These are phyloP conservation scores for Novumbra hubbsi DNA, from an alignment of 2,797 vertebrate species.

Conservation along the genomic window DNA sequence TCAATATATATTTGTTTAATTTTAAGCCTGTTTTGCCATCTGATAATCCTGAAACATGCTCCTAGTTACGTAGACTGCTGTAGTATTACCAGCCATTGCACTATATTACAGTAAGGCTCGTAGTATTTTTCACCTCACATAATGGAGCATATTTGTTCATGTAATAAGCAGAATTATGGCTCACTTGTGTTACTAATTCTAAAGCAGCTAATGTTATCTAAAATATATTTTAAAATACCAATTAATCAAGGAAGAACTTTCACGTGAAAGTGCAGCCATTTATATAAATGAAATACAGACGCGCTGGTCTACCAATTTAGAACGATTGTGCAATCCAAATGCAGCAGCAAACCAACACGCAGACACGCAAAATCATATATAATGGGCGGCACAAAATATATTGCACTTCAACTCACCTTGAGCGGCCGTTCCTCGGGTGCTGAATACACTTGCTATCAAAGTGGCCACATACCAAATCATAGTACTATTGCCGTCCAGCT, in stretches of 20 bases:
- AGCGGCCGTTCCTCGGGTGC: slow-evolving; percentile 78
- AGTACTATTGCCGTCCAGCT: slow-evolving; percentile 90
- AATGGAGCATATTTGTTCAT: neutral
- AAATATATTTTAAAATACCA: slow-evolving; percentile 7
- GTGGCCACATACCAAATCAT: slow-evolving; percentile 98
- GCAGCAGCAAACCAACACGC: slow-evolving; percentile 39
- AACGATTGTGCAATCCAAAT: slow-evolving; percentile 31
- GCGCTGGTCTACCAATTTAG: slow-evolving; percentile 35
- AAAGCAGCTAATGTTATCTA: neutral
- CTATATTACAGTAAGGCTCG: neutral
- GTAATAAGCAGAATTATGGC: neutral
- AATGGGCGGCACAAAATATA: slow-evolving; percentile 58
- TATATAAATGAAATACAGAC: slow-evolving; percentile 52
- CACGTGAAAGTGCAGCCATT: slow-evolving; percentile 63
- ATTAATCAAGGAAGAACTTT: slow-evolving; percentile 59
- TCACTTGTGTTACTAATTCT: neutral
- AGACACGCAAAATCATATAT: slow-evolving; percentile 43
- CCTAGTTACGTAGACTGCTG: neutral
- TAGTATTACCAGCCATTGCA: neutral
- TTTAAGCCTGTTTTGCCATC: neutral
- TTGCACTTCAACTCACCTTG: slow-evolving; percentile 86
- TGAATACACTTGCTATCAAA: slow-evolving; percentile 89
- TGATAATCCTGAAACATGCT: neutral
- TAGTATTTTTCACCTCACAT: neutral
- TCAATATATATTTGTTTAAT: neutral